Evolutionary conservation across 1,140 invertebrate species (phyloP), one percentile per base, ranked within the genome.

Genomic region (Saxidomus purpurata): DNA sequence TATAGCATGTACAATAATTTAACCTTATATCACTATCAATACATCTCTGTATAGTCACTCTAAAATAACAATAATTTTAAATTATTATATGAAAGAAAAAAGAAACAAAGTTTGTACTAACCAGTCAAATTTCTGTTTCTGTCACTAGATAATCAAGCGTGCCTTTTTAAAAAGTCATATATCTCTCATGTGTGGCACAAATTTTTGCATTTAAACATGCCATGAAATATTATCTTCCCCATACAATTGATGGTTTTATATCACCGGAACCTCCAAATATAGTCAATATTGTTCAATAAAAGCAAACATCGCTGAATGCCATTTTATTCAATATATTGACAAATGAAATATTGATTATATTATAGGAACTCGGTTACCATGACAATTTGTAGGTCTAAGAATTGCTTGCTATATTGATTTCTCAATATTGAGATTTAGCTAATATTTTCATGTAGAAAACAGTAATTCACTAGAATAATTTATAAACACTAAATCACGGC

Each of bases 301-400:
- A 43, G 71, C 71, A 76, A 76, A 76, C 71, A 76, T n/a, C 38
- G 25, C 71, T n/a, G 71, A 76, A 76, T 47, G 71, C 40, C 25
- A 76, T 76, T 76, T 76, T 76, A 84, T 84, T 84, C 81, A 84
- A 84, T 84, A 84, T 84, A 84, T 84, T 69, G 81, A 84, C 81
- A 84, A 69, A 63, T 84, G 63, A 84, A 84, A 84, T 84, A 69
- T 84, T 84, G 81, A 84, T 84, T 84, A 67, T 84, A 84, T 69
- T 84, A 84, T 67, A 84, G 55, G 71, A 67, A 69, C 59, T 69
- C 43, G 36, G 81, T 84, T 84, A 47, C 81, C 81, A 84, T 84
- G 81, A 84, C 81, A 28, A 84, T 84, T 84, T 67, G 43, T 69
- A 69, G 63, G 59, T 84, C 81, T 84, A 63, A 84, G 81, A 84